phyloP scores from a whole-genome alignment of 2,113 vertebrate species.

The Pristiophorus japonicus region DNA sequence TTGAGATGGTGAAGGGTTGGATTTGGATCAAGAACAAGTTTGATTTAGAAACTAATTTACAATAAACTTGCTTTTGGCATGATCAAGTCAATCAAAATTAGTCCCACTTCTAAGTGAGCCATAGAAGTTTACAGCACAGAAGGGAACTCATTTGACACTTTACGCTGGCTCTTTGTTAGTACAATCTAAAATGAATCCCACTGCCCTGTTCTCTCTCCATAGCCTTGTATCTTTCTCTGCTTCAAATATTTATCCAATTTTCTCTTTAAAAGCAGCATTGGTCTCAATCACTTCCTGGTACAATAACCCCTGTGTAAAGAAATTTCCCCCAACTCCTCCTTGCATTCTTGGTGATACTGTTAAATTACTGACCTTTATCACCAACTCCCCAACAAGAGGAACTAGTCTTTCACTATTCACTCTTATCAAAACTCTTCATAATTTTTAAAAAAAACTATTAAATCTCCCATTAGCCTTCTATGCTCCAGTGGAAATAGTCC shows the following conservation, averaged over 20 bases:
- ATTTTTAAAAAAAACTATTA: no score
- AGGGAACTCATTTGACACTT: not conserved
- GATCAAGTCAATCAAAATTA: not conserved
- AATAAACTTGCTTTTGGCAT: no score
- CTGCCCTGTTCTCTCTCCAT: not conserved
- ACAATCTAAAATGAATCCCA: not conserved
- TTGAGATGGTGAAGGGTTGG: not conserved
- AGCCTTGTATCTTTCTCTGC: not conserved
- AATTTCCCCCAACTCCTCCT: not conserved
- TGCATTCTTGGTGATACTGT: not conserved
- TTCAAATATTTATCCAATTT: not conserved
- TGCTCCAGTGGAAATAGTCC: no score
- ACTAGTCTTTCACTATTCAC: no score
- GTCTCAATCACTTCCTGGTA: not conserved
- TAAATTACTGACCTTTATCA: not conserved
- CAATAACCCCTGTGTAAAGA: not conserved
- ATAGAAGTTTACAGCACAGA: not conserved
- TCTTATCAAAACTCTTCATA: no score
- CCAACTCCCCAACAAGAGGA: no score
- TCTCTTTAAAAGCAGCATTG: not conserved
- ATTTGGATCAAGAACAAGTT: not conserved
- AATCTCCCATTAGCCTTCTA: no score
- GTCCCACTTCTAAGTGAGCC: not conserved
- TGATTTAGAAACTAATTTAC: no score
- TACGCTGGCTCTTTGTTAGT: not conserved